phyloP scores from a whole-genome alignment of 1,140 invertebrate species.

The Paraescarpia echinospica region DNA sequence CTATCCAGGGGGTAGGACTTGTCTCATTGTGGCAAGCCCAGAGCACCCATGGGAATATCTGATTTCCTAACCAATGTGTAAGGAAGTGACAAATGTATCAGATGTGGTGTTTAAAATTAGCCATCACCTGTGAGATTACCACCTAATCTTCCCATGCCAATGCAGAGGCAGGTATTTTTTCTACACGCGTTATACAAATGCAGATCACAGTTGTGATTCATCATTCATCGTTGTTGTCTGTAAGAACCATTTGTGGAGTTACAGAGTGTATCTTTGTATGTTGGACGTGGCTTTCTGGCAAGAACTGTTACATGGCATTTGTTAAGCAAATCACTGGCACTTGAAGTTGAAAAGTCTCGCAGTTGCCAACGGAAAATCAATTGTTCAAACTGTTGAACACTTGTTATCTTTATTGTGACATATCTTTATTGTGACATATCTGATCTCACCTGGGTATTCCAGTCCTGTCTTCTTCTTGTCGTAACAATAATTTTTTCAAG shows the following conservation, averaged over 20 bases:
- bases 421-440: not conserved
- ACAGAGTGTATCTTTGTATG: too few relatives aligned
- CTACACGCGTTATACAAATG: not conserved
- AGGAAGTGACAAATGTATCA: not conserved
- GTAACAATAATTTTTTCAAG: not conserved
- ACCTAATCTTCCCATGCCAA: not conserved
- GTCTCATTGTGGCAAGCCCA: not conserved
- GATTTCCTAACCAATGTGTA: not conserved
- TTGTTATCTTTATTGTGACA: too few relatives aligned
- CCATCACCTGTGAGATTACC: not conserved
- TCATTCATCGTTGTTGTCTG: too few relatives aligned
- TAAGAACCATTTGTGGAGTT: too few relatives aligned
- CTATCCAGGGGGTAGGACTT: not conserved
- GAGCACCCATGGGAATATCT: not conserved
- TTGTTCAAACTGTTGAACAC: too few relatives aligned
- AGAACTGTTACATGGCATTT: too few relatives aligned
- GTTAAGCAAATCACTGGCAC: too few relatives aligned
- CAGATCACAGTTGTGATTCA: too few relatives aligned
- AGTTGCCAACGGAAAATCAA: too few relatives aligned
- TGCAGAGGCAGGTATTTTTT: not conserved
- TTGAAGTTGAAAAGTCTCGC: too few relatives aligned
- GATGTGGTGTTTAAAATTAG: not conserved
- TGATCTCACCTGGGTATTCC: not conserved
- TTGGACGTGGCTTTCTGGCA: too few relatives aligned
- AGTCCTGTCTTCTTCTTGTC: not conserved